A percentile compares a stretch with the other conserved stretches of the same genome.
Conservation (phyloP, 1,140 invertebrate species). For the Drosophila truncata region DNA sequence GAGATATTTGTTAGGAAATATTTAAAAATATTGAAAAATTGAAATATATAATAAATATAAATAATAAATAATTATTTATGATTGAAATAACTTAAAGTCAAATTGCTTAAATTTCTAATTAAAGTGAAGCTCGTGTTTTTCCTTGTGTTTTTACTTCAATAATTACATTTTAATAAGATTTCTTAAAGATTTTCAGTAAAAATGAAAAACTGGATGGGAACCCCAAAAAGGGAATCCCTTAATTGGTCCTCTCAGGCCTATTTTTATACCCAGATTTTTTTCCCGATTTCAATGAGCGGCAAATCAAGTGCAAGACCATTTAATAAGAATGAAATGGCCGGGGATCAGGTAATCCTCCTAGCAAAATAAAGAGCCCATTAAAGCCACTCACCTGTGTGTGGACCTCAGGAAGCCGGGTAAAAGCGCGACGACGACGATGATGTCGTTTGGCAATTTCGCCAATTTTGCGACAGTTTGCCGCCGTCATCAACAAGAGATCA, state of each 20-base stretch:
- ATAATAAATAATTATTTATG: too few species aligned
- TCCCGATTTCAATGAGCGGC: slow-evolving; percentile 70
- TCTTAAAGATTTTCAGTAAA: too few species aligned
- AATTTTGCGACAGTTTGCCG: slow-evolving; percentile 74
- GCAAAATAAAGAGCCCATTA: slow-evolving; percentile 70
- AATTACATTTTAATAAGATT: too few species aligned
- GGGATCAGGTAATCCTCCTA: slow-evolving; percentile 39
- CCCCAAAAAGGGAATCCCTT: not conserved
- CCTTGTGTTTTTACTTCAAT: too few species aligned
- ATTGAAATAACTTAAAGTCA: too few species aligned
- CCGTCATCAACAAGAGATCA: slow-evolving; percentile 78
- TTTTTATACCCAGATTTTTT: too few species aligned
- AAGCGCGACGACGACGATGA: slow-evolving; percentile 59
- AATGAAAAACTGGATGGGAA: too few species aligned
- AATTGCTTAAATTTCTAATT: too few species aligned
- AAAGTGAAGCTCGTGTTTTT: too few species aligned
- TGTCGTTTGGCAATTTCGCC: slow-evolving; percentile 64
- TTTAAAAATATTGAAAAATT: too few species aligned
- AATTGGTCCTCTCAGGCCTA: slow-evolving; percentile 1
- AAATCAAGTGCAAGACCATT: slow-evolving; percentile 75
- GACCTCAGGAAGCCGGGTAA: slow-evolving; percentile 10
- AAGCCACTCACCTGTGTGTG: slow-evolving; percentile 79
- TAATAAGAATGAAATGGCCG: slow-evolving; percentile 19
- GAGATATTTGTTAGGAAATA: not conserved
- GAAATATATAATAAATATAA: too few species aligned